Base-by-base conservation (phyloP, 2,113 vertebrate species). In the Corythornis cristatus region DNA sequence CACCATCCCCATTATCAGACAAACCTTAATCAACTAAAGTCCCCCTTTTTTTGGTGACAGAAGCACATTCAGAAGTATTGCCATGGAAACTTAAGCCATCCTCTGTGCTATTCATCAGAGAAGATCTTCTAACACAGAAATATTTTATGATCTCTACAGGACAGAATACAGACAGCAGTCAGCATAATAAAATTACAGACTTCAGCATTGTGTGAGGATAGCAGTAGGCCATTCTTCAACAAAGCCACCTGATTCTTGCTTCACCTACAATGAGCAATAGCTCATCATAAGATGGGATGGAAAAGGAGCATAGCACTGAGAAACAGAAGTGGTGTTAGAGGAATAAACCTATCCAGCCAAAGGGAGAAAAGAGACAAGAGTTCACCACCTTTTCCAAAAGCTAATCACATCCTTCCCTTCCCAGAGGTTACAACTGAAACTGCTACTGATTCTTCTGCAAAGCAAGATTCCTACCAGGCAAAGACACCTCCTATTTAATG, bases 61-160 rank as follows among this genome's bases (percentile, higher is more conserved):
- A 93, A 94, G 81, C 78, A 92, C 66, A 92, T 93, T 92, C 82
- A 94, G 60, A 87, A 91, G 71, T 53, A 93, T 93, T 93, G 85
- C 91, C 91, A 96, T 95, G 94, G 96, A 91, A 95, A 96, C 94
- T 74, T 17, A 5, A 94, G 84, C 77, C 65, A 92, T 92, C 75
- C 68, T 77, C 79, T 86, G 54, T 64, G 72, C 60, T 89, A 83
- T 79, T 93, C 76, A 94, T 80, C 78, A 87, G 29, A 74, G 51
- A 77, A 72, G 29, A 90, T 50, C n/a, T 82, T 86, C 33, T 33
- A 80, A 60, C 48, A 74, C 23, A 83, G 86, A 95, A 94, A 91
- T 94, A 91, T 88, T 93, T 91, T 87, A 93, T 93, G 43, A 92
- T 91, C 67, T 83, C 51, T 77, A 15, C 1, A 1, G 48, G 75